phyloP scores from a whole-genome alignment of 2,113 vertebrate species.

The Diphyllodes magnificus region DNA sequence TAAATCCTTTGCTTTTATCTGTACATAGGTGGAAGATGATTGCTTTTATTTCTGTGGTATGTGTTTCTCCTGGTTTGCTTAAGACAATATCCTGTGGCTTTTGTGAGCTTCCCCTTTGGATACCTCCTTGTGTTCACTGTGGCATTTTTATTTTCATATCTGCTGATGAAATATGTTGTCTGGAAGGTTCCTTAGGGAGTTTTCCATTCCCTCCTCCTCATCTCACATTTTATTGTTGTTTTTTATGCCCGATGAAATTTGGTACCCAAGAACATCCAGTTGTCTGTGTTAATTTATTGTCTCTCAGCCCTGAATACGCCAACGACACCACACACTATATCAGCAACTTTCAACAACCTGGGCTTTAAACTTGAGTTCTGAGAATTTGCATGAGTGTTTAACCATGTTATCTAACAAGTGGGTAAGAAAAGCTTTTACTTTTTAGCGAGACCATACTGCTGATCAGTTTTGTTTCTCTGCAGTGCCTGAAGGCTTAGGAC shows the following conservation, averaged over 20 bases:
- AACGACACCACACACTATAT: accelerated
- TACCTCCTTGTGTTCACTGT: not conserved
- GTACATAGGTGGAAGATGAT: not conserved
- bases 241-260: not conserved
- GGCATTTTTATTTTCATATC: not conserved
- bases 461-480: not conserved
- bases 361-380: not conserved
- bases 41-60: not conserved
- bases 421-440: not conserved
- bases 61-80: not conserved
- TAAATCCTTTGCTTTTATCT: not conserved
- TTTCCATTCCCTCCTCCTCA: not conserved
- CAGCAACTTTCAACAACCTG: not conserved
- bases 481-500: not conserved
- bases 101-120: not conserved
- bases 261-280: not conserved
- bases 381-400: not conserved
- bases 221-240: not conserved
- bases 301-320: not conserved
- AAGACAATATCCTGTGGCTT: not conserved
- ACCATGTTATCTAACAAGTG: not conserved
- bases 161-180: not conserved
- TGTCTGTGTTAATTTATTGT: not conserved
- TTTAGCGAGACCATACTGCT: not conserved
- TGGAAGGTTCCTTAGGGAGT: not conserved